phyloP scores from a whole-genome alignment of 2,113 vertebrate species.

The Heloderma charlesbogerti region DNA sequence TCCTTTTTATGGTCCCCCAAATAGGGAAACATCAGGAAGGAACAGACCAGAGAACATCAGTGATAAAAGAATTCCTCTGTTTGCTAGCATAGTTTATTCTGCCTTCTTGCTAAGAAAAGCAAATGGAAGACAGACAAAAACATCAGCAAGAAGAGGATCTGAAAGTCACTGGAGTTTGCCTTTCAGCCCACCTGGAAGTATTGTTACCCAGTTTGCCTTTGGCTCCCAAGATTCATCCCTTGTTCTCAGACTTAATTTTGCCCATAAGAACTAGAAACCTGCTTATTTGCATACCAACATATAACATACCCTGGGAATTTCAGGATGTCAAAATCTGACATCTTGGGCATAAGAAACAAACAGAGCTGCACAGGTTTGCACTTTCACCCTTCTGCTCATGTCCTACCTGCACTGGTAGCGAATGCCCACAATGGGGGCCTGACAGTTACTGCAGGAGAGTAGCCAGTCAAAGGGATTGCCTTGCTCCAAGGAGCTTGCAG shows the following conservation, averaged over 20 bases:
- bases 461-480: slow-evolving; percentile 80
- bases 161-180: background rate
- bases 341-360: background rate
- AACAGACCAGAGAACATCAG: background rate
- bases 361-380: background rate
- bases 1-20: background rate
- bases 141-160: background rate
- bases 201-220: background rate
- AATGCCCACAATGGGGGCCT: slow-evolving; percentile 86
- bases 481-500: slow-evolving; percentile 56
- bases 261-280: background rate
- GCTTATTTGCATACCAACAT: background rate
- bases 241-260: background rate
- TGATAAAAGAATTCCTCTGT: background rate
- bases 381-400: background rate
- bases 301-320: background rate
- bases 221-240: background rate
- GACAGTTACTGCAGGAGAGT: slow-evolving; percentile 90
- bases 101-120: background rate
- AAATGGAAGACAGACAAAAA: background rate
- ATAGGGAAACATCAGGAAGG: background rate
- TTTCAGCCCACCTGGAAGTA: background rate
- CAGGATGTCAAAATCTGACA: background rate
- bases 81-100: background rate
- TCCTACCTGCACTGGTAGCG: slow-evolving; percentile 96